Percentiles rank a stretch among this genome's conserved stretches.
phyloP scores from a whole-genome alignment of 2,888 invertebrate species.

The Harmothoe impar region DNA sequence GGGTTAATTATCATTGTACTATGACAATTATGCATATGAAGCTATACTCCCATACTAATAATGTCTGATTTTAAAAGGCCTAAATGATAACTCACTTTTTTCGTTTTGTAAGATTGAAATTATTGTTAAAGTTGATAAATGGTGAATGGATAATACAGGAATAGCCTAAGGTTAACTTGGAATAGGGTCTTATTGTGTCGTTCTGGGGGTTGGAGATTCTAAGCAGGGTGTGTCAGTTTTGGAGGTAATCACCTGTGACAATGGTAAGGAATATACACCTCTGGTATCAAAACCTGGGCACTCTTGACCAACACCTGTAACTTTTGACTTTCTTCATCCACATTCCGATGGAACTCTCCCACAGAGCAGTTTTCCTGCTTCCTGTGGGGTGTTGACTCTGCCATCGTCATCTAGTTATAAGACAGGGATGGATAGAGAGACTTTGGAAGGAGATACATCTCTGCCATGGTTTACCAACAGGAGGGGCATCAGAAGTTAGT shows the following conservation, averaged over 20 bases:
- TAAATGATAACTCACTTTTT: too few relatives aligned
- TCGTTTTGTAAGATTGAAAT: too few relatives aligned
- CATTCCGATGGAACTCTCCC: not conserved
- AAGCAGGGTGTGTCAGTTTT: not conserved
- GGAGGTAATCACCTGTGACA: not conserved
- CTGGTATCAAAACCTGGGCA: too few relatives aligned
- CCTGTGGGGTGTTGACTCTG: conserved; percentile 34
- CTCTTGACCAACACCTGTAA: not conserved
- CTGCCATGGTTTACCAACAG: not conserved
- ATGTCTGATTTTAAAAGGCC: too few relatives aligned
- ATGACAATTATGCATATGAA: too few relatives aligned
- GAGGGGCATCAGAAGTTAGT: not conserved
- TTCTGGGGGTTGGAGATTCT: not conserved
- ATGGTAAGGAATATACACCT: too few relatives aligned
- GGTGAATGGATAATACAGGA: too few relatives aligned
- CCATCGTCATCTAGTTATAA: conserved; percentile 9
- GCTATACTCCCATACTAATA: too few relatives aligned
- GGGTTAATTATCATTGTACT: too few relatives aligned
- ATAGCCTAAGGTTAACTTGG: too few relatives aligned
- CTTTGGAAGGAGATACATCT: not conserved
- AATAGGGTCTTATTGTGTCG: too few relatives aligned
- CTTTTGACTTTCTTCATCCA: not conserved
- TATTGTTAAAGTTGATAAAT: too few relatives aligned
- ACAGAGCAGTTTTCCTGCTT: not conserved
- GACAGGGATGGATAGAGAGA: conserved; percentile 6